A percentile compares a stretch with the other conserved stretches of the same genome.
phyloP scores from a whole-genome alignment of 2,113 vertebrate genomes.

The Alethe castanea region DNA sequence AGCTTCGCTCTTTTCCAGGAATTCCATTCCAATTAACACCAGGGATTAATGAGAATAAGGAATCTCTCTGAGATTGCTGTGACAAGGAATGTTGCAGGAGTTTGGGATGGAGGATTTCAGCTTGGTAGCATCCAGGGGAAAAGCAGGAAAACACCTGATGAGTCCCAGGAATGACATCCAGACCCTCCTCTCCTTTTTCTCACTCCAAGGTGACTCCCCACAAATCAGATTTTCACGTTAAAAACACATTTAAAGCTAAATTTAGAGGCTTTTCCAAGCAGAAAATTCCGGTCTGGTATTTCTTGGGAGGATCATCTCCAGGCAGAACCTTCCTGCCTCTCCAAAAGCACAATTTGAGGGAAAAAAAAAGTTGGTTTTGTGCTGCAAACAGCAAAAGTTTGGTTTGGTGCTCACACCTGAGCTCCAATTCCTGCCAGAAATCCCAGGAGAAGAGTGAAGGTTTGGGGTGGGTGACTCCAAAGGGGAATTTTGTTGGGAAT shows the following conservation, averaged over 20 bases:
- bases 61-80: not conserved
- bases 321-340: not conserved
- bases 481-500: not conserved
- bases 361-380: not conserved
- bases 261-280: not conserved
- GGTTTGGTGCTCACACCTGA: not conserved
- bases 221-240: not conserved
- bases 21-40: not conserved
- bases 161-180: not conserved
- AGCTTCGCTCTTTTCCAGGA: not conserved
- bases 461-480: not conserved
- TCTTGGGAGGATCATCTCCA: not conserved
- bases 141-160: not conserved
- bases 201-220: not conserved
- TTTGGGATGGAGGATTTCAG: not conserved
- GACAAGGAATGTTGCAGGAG: not conserved
- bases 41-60: not conserved
- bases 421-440: not conserved
- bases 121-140: not conserved
- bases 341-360: not conserved
- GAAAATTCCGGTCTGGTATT: accelerated
- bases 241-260: not conserved
- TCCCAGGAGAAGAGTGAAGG: accelerated
- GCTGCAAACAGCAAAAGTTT: not conserved
- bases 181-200: not conserved